Evolutionary conservation across 2,797 vertebrate species (phyloP), one percentile per base, ranked within the genome.

Genomic region (Dicrostonyx torquatus): DNA sequence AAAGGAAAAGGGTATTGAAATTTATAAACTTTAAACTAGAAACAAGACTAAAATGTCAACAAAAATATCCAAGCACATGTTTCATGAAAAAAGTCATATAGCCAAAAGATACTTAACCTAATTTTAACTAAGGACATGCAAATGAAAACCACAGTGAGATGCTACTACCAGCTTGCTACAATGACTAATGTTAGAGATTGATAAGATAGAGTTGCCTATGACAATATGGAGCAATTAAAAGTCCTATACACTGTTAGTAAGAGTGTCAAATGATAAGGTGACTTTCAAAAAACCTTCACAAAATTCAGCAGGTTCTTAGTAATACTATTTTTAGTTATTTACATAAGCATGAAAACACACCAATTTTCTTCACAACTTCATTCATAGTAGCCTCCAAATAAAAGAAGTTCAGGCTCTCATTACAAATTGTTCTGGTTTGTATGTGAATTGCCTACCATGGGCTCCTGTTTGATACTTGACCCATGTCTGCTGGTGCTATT

Each of bases 81-180:
- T 60, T 92, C n/a, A 88, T 43, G 45, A 90, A 70, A 89, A 18
- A 86, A 93, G 20, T 34, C 48, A 78, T 4, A 34, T 62, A 37
- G 31, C 83, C 15, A 94, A 96, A 73, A 86, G n/a, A 78, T 88
- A 29, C 15, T 93, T 87, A 70, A 70, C 89, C 34, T 80, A 26
- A 60, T 94, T 95, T 40, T 75, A 18, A 80, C 55, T 90, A 93
- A 82, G 34, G 13, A 82, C 83, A 89, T 89, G 15, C 6, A 79
- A 79, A 93, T 79, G 70, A 79, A 96, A 95, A 89, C 4, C 48
- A 40, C 50, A 79, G 45, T 75, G 37, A 95, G 6, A 80, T 89
- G 31, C 8, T 89, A 75, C 53, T 83, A 70, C 5, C 48, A 93
- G 87, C 7, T 55, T 70, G 73, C 31, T 90, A 90, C 18, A 87